Conservation (phyloP, 2,888 invertebrate species). For the Augochlorella aurata region DNA sequence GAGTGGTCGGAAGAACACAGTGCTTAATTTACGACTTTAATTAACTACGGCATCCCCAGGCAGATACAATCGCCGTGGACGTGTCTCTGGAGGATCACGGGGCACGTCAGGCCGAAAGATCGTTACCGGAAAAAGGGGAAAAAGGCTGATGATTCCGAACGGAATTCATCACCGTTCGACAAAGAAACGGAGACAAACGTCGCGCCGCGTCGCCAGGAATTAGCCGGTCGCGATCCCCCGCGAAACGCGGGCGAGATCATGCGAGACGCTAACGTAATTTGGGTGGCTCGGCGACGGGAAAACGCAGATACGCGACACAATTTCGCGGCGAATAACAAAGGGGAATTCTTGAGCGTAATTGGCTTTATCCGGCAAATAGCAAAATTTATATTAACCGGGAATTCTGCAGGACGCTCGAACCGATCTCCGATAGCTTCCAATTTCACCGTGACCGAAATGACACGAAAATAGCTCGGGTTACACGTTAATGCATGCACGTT, state of each 20-base stretch:
- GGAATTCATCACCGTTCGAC: neutral
- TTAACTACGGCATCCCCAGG: slow-evolving; percentile 49
- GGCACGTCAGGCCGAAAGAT: slow-evolving; percentile 14
- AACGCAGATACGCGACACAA: neutral
- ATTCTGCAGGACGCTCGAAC: neutral
- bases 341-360: slow-evolving; percentile 20
- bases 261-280: slow-evolving; percentile 19
- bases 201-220: neutral
- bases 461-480: neutral
- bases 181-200: neutral
- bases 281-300: neutral
- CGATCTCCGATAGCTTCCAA: neutral
- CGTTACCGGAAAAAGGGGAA: neutral
- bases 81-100: slow-evolving; percentile 28
- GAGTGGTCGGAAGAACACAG: slow-evolving; percentile 22
- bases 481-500: no score
- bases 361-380: neutral
- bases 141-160: slow-evolving; percentile 2
- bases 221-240: neutral
- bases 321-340: neutral
- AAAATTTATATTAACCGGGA: slow-evolving; percentile 18
- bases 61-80: slow-evolving; percentile 35
- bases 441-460: neutral
- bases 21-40: slow-evolving; percentile 57
- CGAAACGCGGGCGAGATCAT: slow-evolving; percentile 5